Evolutionary conservation across 2,113 vertebrate genomes (phyloP).

Genomic region (Scolopax mira): DNA sequence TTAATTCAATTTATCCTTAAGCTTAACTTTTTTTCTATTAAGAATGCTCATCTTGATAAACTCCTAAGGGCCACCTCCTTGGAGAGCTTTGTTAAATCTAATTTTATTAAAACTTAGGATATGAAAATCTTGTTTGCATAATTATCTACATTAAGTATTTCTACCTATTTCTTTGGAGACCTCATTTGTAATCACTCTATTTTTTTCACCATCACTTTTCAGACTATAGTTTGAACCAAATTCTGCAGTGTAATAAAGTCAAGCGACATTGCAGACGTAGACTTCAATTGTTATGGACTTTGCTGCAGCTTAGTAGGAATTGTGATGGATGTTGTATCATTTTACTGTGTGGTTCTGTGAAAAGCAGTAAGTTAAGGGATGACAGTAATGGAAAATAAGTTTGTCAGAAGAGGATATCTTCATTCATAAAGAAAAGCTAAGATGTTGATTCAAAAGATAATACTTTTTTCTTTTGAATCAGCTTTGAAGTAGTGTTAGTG

Average conservation of each 20-base stretch:
- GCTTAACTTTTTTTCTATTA: background rate
- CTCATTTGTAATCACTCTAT: slow-evolving; percentile 26
- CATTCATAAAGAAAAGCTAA: background rate
- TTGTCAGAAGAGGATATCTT: background rate
- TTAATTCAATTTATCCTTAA: slow-evolving; percentile 66
- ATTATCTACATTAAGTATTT: slow-evolving; percentile 73
- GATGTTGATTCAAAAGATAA: background rate
- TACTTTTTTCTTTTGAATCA: background rate
- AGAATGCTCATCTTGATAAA: slow-evolving; percentile 68
- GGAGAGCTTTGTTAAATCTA: slow-evolving; percentile 67
- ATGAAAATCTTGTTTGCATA: slow-evolving; percentile 72
- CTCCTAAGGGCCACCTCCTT: slow-evolving; percentile 43
- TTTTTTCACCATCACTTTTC: background rate
- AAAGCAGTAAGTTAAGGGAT: background rate
- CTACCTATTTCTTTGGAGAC: slow-evolving; percentile 60
- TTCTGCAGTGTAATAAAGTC: background rate
- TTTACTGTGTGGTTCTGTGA: background rate
- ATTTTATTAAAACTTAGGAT: slow-evolving; percentile 72
- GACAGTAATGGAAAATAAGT: background rate
- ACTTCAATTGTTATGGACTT: background rate
- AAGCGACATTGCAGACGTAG: background rate
- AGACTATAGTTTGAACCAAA: background rate
- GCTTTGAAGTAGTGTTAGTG: background rate
- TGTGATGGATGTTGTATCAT: background rate
- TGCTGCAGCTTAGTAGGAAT: background rate